phyloP scores from a whole-genome alignment of 2,888 invertebrate species.

The Formica aserva region DNA sequence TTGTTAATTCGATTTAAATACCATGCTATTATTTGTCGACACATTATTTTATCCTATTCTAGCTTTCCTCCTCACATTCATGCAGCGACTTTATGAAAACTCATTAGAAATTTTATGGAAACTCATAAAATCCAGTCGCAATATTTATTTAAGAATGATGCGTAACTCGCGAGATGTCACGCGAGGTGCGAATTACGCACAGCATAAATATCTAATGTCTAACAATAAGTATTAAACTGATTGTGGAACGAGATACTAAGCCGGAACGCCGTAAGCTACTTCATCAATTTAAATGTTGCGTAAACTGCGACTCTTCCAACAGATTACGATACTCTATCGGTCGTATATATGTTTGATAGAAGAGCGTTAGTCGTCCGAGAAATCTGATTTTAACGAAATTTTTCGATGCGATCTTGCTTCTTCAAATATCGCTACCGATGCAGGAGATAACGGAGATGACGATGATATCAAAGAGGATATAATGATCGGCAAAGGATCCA shows the following conservation, averaged over 20 bases:
- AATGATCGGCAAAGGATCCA: not conserved
- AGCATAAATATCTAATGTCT: constrained; percentile 4
- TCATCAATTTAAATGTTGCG: constrained; percentile 8
- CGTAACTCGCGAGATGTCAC: too few relatives aligned
- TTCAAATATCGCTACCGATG: constrained; percentile 19
- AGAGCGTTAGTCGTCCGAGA: not conserved
- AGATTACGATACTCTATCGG: not conserved
- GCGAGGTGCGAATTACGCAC: constrained; percentile 5
- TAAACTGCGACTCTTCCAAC: not conserved
- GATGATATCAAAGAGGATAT: not conserved
- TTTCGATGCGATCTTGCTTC: constrained; percentile 1
- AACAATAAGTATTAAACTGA: constrained; percentile 9
- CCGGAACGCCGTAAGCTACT: not conserved
- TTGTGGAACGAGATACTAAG: not conserved
- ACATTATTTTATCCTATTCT: not conserved
- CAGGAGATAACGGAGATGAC: not conserved
- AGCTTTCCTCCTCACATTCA: not conserved
- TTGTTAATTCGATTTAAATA: not conserved
- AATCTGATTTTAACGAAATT: constrained; percentile 12
- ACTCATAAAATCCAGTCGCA: not conserved
- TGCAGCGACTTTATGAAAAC: not conserved
- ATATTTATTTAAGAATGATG: not conserved
- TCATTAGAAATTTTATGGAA: not conserved
- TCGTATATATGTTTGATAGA: not conserved
- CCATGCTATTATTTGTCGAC: not conserved